phyloP scores from a whole-genome alignment of 2,888 invertebrate species.

The Acronicta alni region DNA sequence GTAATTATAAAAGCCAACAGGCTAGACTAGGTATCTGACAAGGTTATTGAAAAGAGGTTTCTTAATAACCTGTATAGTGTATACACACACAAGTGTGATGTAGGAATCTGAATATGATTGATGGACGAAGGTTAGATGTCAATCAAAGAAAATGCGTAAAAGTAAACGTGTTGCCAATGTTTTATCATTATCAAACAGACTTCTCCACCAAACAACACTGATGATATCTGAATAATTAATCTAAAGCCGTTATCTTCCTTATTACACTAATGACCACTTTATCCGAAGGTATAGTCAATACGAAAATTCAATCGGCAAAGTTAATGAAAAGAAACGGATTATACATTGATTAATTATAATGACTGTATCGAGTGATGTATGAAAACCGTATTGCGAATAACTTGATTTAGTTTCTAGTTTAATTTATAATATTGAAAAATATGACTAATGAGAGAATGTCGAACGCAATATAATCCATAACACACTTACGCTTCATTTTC shows the following conservation, averaged over 20 bases:
- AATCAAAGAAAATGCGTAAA: background rate
- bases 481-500: conserved; percentile 92
- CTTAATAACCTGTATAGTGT: no score
- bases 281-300: conserved; percentile 17
- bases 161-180: background rate
- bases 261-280: conserved; percentile 14
- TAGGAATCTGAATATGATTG: no score
- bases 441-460: no score
- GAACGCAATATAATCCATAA: background rate
- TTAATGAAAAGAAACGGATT: conserved; percentile 30
- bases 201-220: conserved; percentile 2
- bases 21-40: no score
- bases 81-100: no score
- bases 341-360: background rate
- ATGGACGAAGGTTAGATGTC: no score
- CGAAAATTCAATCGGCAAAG: conserved; percentile 19
- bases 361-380: conserved; percentile 3
- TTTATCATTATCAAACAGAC: background rate
- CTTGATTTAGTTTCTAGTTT: background rate
- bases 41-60: no score
- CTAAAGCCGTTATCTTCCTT: conserved; percentile 7
- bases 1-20: no score
- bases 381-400: background rate
- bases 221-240: conserved; percentile 10
- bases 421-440: no score